Conservation (phyloP, 2,113 vertebrate genomes). For the Gasterosteus nipponicus region DNA sequence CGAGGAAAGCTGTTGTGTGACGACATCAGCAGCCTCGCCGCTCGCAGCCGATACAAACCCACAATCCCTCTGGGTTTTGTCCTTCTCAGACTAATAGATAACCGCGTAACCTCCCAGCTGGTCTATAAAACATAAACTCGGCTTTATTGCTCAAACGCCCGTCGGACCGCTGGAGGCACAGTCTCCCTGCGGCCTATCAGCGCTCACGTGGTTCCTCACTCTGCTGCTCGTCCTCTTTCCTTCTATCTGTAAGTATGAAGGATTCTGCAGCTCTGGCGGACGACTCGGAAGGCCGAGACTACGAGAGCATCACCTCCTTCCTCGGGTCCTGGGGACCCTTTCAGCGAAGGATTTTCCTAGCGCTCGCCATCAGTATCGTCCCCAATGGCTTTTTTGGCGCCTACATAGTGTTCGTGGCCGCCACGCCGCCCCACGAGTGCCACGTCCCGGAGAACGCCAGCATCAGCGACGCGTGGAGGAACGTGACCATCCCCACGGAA, state of each 20-base stretch:
- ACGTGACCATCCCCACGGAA: constrained; percentile 61
- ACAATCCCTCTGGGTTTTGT: neutral
- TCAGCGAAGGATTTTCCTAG: constrained; percentile 76
- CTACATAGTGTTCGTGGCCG: constrained; percentile 76
- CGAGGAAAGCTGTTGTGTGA: too few species aligned
- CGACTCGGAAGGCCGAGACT: constrained; percentile 67
- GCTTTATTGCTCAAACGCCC: neutral
- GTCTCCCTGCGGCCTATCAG: neutral
- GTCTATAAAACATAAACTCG: neutral
- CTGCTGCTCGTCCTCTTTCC: neutral
- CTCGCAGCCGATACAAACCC: neutral
- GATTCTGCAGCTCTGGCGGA: neutral
- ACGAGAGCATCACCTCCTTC: constrained; percentile 81
- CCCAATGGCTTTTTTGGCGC: constrained; percentile 71
- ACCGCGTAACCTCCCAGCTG: constrained; percentile 34
- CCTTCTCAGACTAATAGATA: neutral
- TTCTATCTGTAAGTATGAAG: neutral
- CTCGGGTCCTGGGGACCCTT: constrained; percentile 83
- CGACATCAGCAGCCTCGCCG: too few species aligned
- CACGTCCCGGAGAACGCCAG: constrained; percentile 59
- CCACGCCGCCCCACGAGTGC: constrained; percentile 72
- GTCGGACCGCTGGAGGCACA: neutral
- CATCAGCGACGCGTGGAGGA: constrained; percentile 69
- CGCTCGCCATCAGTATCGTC: constrained; percentile 68
- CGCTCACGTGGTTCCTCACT: neutral